Evolutionary conservation across 2,888 invertebrate species (phyloP).

Genomic region (Microplitis manilae): DNA sequence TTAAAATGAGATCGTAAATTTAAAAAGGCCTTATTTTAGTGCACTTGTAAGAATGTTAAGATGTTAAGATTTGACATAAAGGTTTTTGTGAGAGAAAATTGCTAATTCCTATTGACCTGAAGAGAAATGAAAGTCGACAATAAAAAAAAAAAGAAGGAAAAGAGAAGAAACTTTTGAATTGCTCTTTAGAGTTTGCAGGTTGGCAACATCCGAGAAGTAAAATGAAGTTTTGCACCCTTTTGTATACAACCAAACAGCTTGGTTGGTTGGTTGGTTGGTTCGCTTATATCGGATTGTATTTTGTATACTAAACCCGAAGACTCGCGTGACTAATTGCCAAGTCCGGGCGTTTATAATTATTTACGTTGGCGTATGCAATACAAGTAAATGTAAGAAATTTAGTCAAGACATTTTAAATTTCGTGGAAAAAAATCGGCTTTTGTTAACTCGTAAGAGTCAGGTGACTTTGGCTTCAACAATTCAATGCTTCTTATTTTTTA

Average conservation of each 20-base stretch:
- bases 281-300: not conserved
- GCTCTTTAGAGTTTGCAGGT: too few species aligned
- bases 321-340: slow-evolving; percentile 40
- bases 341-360: slow-evolving; percentile 36
- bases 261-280: not conserved
- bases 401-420: not conserved
- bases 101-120: not conserved
- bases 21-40: not conserved
- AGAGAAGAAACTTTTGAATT: too few species aligned
- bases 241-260: slow-evolving; percentile 29
- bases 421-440: slow-evolving; percentile 5
- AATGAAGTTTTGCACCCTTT: slow-evolving; percentile 21
- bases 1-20: too few species aligned
- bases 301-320: slow-evolving; percentile 19
- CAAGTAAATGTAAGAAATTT: not conserved
- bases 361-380: slow-evolving; percentile 17
- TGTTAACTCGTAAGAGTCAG: not conserved
- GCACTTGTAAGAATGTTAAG: not conserved
- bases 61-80: not conserved
- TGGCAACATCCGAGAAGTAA: not conserved
- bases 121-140: not conserved
- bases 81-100: not conserved
- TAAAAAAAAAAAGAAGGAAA: too few species aligned
- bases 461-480: not conserved
- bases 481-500: not conserved